These are phyloP conservation scores for Neogobius melanostomus DNA, from an alignment of 2,113 vertebrate genomes.

Conservation along the genomic window DNA sequence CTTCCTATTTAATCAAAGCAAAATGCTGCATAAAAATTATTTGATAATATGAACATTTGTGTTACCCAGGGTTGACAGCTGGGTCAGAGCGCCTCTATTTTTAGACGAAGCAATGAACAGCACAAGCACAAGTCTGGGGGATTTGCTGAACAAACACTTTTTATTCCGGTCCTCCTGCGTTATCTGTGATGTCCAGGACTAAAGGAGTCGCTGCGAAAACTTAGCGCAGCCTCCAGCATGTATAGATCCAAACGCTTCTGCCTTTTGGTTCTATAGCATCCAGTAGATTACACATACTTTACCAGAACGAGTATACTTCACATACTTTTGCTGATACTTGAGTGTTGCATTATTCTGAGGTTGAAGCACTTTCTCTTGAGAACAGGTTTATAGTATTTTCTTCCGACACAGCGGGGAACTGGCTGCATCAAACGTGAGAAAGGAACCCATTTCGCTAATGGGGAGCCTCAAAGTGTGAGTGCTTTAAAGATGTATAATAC, in stretches of 20 bases:
- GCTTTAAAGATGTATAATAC: no score
- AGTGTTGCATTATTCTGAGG: no score
- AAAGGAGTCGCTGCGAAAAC: neutral
- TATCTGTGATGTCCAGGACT: constrained; percentile 4
- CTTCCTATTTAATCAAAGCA: no score
- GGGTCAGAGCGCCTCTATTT: neutral
- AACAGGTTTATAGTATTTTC: neutral
- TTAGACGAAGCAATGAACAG: neutral
- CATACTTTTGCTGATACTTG: no score
- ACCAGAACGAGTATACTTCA: no score
- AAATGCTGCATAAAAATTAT: neutral
- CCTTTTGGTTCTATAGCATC: no score
- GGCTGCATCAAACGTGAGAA: neutral
- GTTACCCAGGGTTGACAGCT: neutral
- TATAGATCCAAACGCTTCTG: no score
- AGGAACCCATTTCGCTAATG: neutral
- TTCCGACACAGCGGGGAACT: neutral
- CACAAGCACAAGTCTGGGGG: constrained; percentile 1
- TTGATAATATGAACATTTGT: neutral
- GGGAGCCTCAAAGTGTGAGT: no score
- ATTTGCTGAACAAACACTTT: constrained; percentile 5
- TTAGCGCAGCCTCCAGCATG: neutral
- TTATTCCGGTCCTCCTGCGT: neutral
- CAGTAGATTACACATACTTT: no score
- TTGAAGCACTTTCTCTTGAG: neutral